These are phyloP conservation scores for Solenopsis fugax DNA, from an alignment of 1,140 invertebrate genomes.

Conservation along the genomic window DNA sequence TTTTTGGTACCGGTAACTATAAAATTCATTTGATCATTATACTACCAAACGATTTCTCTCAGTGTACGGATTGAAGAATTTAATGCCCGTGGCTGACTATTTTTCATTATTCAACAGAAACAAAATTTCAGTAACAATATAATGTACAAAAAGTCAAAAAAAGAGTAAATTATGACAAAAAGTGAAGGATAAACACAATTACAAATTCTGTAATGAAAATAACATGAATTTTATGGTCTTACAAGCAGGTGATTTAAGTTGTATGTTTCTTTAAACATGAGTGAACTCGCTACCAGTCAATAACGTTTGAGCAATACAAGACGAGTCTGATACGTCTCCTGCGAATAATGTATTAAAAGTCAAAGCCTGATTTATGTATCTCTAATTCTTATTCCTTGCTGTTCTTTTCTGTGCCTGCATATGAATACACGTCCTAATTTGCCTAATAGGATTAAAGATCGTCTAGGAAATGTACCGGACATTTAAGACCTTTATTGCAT, in stretches of 20 bases:
- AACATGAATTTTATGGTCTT: no score
- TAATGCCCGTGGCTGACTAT: no score
- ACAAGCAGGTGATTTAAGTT: no score
- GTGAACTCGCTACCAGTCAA: neutral
- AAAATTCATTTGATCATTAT: no score
- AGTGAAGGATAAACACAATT: neutral
- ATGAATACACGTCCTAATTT: neutral
- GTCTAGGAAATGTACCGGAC: neutral
- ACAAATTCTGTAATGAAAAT: neutral
- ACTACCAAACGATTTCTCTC: no score
- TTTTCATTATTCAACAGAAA: neutral
- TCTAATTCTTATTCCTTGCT: neutral
- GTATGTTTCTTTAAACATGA: neutral
- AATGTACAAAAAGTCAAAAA: neutral
- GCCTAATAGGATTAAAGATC: constrained; percentile 30
- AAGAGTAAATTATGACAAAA: neutral
- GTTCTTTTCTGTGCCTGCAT: neutral
- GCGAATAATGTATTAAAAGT: neutral
- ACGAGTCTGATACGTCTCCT: neutral
- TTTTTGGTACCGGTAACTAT: no score
- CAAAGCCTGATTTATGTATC: neutral
- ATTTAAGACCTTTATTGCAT: neutral
- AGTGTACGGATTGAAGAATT: no score
- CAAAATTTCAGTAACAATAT: no score
- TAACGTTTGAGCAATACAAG: neutral